These are phyloP conservation scores for Netelia inedita DNA, from an alignment of 2,888 invertebrate genomes.

Conservation along the genomic window DNA sequence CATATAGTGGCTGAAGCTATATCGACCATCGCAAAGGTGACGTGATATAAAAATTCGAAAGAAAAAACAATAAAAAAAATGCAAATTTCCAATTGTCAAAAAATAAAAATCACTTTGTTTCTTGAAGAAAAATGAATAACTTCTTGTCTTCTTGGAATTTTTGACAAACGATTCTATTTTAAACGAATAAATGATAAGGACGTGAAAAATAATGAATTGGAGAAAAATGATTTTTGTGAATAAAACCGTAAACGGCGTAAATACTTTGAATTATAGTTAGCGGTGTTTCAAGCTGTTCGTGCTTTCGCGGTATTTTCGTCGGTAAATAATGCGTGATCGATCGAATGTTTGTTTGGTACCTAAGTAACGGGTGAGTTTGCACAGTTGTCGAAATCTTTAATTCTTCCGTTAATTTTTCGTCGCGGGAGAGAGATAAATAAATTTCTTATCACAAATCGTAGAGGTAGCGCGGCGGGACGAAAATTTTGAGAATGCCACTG, in stretches of 20 bases:
- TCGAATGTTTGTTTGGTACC: constrained; percentile 65
- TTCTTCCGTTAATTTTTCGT: constrained; percentile 7
- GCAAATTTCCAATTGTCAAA: background rate
- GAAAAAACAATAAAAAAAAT: background rate
- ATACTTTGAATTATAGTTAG: background rate
- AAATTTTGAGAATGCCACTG: constrained; percentile 63
- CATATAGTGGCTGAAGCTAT: constrained; percentile 15
- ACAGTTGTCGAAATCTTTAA: constrained; percentile 5
- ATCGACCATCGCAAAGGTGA: constrained; percentile 59
- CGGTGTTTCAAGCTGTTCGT: background rate
- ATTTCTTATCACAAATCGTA: background rate
- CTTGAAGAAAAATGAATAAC: background rate
- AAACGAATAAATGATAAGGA: no score
- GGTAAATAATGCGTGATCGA: constrained; percentile 57
- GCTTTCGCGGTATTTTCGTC: constrained; percentile 40
- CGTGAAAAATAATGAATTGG: no score
- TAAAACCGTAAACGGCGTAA: no score
- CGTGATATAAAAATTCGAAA: background rate
- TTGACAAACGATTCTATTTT: no score
- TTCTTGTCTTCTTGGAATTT: no score
- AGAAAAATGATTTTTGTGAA: no score
- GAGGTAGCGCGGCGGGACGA: background rate
- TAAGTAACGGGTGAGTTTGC: constrained; percentile 60
- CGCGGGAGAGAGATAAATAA: constrained; percentile 6
- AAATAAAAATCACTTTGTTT: background rate